Base-by-base conservation (phyloP, 2,888 invertebrate species). In the Pseudoips prasinana region DNA sequence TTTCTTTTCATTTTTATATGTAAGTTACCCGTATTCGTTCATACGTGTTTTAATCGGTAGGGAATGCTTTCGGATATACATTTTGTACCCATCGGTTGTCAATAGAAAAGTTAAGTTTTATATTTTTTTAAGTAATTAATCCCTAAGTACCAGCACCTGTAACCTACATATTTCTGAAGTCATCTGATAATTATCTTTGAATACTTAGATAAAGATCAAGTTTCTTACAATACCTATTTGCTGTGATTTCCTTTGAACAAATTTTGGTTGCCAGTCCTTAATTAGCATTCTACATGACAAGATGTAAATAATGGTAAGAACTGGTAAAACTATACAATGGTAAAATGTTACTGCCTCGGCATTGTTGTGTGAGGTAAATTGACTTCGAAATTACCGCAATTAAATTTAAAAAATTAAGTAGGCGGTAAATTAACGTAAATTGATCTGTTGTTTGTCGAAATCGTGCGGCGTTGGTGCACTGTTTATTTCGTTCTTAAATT, bases 371-470 rank as follows among this genome's bases (percentile, higher is more conserved):
- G 22, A 31, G 29, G 38, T 48, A 51, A 52, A 58, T 56, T 63
- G 59, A 64, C 66, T 46, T 49, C 41, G 52, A 71, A 76, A 75
- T 73, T 68, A 65, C 64, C 38, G 45, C 63, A 62, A 71, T 77
- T 73, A 73, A 76, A 69, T 62, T 66, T 69, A 65, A 53, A n/a
- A 74, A 70, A 68, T 73, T 72, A 76, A 75, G 71, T 65, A 65
- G 45, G 57, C 59, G 60, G 70, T 77, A 74, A 77, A 78, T 79
- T 73, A 63, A 60, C 52, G 63, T 61, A 48, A 65, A 71, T 64
- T 69, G 68, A 72, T 66, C 64, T 60, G 66, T 72, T 69, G 69
- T 72, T 69, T 65, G 64, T 58, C 47, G 56, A 65, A 68, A 69
- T 57, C 53, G 54, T 56, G 43, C 32, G 42, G 50, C 27, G 39